Percentiles rank a stretch among this genome's conserved stretches.
Evolutionary conservation across 2,113 vertebrate genomes (phyloP).

Genomic region (Xenus cinereus): DNA sequence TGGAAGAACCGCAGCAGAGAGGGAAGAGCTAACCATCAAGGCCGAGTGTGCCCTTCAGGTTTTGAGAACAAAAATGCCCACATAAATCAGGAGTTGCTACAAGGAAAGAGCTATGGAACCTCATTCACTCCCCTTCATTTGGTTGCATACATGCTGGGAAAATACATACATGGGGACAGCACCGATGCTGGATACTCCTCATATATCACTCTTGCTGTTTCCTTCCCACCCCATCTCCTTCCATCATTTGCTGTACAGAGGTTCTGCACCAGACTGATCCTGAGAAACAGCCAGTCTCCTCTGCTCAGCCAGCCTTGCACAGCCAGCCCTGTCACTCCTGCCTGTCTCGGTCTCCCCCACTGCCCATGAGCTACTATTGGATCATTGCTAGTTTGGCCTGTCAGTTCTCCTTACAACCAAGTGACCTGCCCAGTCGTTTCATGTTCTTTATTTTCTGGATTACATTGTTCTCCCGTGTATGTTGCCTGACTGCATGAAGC

Average conservation of each 20-base stretch:
- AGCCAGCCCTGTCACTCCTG: background rate
- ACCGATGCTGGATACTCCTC: background rate
- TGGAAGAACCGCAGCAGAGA: background rate
- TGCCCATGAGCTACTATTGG: background rate
- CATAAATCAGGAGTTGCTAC: background rate
- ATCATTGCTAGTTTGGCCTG: conserved; percentile 23
- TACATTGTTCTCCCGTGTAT: conserved; percentile 53
- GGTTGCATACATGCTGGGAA: background rate
- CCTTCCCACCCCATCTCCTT: background rate
- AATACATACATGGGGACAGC: background rate
- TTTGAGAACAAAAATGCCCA: background rate
- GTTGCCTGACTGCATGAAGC: conserved; percentile 24
- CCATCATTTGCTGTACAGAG: background rate
- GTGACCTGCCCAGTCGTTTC: conserved; percentile 31
- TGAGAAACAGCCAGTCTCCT: background rate
- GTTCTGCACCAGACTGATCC: background rate
- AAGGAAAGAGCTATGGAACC: background rate
- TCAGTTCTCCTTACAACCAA: conserved; percentile 43
- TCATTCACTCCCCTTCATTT: background rate
- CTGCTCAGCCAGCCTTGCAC: background rate
- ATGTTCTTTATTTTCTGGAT: conserved; percentile 60
- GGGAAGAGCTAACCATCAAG: background rate
- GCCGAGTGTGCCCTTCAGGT: background rate
- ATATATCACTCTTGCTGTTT: background rate
- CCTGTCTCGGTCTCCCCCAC: background rate